Evolutionary conservation across 2,113 vertebrate genomes (phyloP), one percentile per base, ranked within the genome.

Genomic region (Syngnathus typhle): DNA sequence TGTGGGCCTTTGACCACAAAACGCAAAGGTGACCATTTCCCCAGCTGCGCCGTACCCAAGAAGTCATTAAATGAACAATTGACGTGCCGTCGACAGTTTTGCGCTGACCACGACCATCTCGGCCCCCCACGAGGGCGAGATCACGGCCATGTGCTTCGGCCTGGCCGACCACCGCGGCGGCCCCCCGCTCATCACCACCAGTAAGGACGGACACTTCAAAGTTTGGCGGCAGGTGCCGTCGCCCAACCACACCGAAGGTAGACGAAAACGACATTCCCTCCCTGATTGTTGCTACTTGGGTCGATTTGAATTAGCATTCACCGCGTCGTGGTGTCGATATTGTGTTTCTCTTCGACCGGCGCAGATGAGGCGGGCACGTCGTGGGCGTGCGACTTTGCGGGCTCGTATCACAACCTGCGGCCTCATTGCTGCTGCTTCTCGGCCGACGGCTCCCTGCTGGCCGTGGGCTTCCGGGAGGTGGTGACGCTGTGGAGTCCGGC

Each of bases 341-440:
- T 32, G 70, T n/a, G 16, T 68, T 49, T 16, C 41, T 21, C 65
- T 69, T 55, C 4, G 5, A 16, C 39, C 19, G 47, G 19, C 85
- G 0, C 7, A 90, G 95, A 88, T 38, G 88, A 92, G 27, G 27
- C 2, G 23, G 91, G 82, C n/a, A 77, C 89, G 61, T 94, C 89
- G 75, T 99, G 97, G 96, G 93, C 87, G 37, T 99, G 97, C 90
- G 95, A 98, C 70, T 98, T 97, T 2, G 93, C 98, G 7, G 94
- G 95, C 52, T 91, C 91, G 80, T 99, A 98, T 70, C 97, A 93
- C 83, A 82, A 88, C 78, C 93, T 96, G 76, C 89, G 84, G 64
- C 94, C 95, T 0, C 88, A 86, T 0, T 84, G 92, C 86, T 95
- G 96, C 85, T 92, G 93, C 69, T 98, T 98, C 84, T 98, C 95